Percentiles rank a stretch among this genome's conserved stretches.
Evolutionary conservation across 2,888 invertebrate genomes (phyloP).

Genomic region (Drosophila pseudotalamancana): DNA sequence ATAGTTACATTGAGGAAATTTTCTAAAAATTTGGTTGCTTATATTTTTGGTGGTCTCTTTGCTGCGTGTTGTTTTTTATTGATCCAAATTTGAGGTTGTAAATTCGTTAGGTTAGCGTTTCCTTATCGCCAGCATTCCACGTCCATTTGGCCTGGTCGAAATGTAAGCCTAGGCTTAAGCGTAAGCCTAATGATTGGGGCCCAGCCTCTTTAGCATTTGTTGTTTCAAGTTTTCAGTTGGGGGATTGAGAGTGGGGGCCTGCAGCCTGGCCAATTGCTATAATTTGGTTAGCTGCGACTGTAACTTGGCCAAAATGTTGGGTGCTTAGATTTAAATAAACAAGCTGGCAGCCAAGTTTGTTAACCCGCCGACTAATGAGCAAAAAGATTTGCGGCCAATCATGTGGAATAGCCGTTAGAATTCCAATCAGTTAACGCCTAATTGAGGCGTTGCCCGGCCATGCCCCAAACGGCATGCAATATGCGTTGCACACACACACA

Average conservation of each 20-base stretch:
- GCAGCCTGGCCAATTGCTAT: conserved; percentile 61
- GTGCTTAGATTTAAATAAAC: conserved; percentile 58
- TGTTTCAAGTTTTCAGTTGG: conserved; percentile 32
- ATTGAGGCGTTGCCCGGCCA: conserved; percentile 55
- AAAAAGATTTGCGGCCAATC: conserved; percentile 59
- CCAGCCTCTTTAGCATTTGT: conserved; percentile 48
- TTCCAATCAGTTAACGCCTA: conserved; percentile 74
- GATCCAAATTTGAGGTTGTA: conserved; percentile 71
- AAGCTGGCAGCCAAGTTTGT: conserved; percentile 53
- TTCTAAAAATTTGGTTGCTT: neutral
- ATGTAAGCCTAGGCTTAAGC: conserved; percentile 23
- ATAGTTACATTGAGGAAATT: neutral
- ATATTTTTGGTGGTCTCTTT: conserved; percentile 43
- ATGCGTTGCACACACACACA: neutral
- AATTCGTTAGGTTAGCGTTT: conserved; percentile 55
- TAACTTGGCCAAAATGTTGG: conserved; percentile 40
- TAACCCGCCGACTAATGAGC: conserved; percentile 62
- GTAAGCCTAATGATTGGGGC: conserved; percentile 50
- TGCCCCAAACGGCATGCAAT: conserved; percentile 49
- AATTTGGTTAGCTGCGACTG: conserved; percentile 45
- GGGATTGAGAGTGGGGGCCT: conserved; percentile 29
- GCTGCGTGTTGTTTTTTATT: conserved; percentile 60
- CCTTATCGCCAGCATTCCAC: conserved; percentile 63
- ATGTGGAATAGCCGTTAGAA: conserved; percentile 61
- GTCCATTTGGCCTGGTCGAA: conserved; percentile 29